phyloP scores from a whole-genome alignment of 2,797 vertebrate genomes.

The Myotis findleyi region DNA sequence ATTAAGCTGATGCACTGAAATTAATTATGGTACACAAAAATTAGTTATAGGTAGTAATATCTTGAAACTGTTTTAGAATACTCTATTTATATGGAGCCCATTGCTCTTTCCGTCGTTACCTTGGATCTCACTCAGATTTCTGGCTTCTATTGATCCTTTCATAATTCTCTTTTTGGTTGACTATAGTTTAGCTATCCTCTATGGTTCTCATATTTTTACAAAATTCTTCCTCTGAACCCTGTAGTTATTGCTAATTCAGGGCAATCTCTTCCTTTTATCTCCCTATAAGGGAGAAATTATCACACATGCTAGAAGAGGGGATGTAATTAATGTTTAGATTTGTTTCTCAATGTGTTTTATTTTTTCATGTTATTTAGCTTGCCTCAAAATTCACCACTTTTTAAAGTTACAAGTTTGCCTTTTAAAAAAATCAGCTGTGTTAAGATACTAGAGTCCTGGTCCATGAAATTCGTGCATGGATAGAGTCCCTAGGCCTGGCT shows the following conservation, averaged over 20 bases:
- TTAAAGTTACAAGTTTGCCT: not conserved
- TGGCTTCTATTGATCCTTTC: not conserved
- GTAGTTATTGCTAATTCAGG: not conserved
- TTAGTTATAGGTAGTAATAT: not conserved
- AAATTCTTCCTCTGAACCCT: not conserved
- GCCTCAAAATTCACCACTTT: not conserved
- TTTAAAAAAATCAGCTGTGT: not conserved
- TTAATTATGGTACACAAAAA: not conserved
- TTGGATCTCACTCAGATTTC: conserved; percentile 8
- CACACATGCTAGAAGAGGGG: not conserved
- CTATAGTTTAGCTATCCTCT: not conserved
- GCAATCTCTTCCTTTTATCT: not conserved
- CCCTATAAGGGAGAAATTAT: not conserved
- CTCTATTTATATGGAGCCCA: not conserved
- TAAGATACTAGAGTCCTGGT: not conserved
- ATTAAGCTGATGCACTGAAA: not conserved
- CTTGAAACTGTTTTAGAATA: not conserved
- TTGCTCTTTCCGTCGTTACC: not conserved
- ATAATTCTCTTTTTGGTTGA: not conserved
- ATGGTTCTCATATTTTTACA: not conserved
- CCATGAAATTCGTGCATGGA: too few relatives aligned
- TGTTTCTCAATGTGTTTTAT: not conserved
- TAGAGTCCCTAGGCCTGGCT: too few relatives aligned
- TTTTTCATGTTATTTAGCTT: not conserved
- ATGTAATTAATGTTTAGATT: not conserved